Percentiles rank a stretch among this genome's conserved stretches.
Evolutionary conservation across 2,888 invertebrate genomes (phyloP).

Genomic region (Trachelus stipa): DNA sequence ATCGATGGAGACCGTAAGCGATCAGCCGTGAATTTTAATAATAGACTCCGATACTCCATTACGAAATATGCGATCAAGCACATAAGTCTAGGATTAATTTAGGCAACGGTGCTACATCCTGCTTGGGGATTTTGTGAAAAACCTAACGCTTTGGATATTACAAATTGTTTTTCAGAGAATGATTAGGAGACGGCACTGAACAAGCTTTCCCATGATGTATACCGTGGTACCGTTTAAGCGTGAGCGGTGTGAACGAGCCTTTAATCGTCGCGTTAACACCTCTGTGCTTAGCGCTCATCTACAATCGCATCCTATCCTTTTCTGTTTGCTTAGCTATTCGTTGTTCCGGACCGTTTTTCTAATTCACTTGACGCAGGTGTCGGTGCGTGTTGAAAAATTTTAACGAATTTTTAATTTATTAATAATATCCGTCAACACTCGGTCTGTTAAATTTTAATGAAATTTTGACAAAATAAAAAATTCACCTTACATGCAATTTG

Average conservation of each 20-base stretch:
- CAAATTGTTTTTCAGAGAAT: neutral
- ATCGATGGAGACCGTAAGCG: neutral
- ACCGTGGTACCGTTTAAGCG: neutral
- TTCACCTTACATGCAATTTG: neutral
- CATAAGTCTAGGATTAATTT: neutral
- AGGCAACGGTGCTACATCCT: neutral
- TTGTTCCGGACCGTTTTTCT: neutral
- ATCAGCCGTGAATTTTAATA: neutral
- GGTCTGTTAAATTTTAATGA: neutral
- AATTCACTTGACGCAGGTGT: neutral
- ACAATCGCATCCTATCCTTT: neutral
- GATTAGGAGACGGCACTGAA: neutral
- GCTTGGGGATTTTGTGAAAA: neutral
- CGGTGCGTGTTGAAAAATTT: neutral
- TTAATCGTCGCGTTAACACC: slow-evolving; percentile 5
- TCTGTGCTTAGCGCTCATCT: neutral
- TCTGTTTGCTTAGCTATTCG: neutral
- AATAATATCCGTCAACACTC: neutral
- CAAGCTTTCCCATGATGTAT: neutral
- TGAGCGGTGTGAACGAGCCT: slow-evolving; percentile 1
- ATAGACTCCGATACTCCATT: neutral
- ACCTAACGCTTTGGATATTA: neutral
- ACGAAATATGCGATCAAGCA: neutral
- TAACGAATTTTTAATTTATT: neutral
- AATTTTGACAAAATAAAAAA: neutral